Conservation (phyloP, 2,797 vertebrate species). For the Picus viridis region DNA sequence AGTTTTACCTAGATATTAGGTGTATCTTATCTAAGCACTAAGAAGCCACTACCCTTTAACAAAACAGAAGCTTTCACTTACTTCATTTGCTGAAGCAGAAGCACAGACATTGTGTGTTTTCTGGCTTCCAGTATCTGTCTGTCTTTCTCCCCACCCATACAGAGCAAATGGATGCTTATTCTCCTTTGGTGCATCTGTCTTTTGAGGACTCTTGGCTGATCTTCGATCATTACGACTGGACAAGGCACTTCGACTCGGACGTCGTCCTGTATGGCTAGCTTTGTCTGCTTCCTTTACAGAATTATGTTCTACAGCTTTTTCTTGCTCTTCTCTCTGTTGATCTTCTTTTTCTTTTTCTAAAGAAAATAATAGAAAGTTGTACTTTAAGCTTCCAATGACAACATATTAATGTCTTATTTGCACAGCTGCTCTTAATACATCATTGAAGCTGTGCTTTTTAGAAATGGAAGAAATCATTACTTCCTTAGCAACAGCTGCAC, state of each 20-base stretch:
- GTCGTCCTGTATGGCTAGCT: background rate
- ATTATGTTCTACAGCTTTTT: constrained; percentile 20
- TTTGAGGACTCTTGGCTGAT: constrained; percentile 71
- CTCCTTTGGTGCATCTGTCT: constrained; percentile 78
- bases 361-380: background rate
- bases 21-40: background rate
- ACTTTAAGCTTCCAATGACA: background rate
- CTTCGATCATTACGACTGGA: constrained; percentile 72
- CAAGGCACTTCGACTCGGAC: constrained; percentile 73
- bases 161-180: constrained; percentile 90
- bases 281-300: constrained; percentile 48
- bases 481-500: background rate
- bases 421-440: background rate
- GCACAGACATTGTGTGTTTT: constrained; percentile 93
- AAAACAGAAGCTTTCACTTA: constrained; percentile 51
- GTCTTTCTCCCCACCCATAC: constrained; percentile 90
- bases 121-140: constrained; percentile 85
- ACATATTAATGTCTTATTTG: background rate
- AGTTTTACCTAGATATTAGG: background rate
- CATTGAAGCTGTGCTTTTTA: background rate
- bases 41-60: background rate
- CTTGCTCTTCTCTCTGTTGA: constrained; percentile 36
- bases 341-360: constrained; percentile 57
- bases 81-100: constrained; percentile 86
- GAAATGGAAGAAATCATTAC: background rate